phyloP scores from a whole-genome alignment of 2,888 invertebrate species.

The Eurytoma californica region DNA sequence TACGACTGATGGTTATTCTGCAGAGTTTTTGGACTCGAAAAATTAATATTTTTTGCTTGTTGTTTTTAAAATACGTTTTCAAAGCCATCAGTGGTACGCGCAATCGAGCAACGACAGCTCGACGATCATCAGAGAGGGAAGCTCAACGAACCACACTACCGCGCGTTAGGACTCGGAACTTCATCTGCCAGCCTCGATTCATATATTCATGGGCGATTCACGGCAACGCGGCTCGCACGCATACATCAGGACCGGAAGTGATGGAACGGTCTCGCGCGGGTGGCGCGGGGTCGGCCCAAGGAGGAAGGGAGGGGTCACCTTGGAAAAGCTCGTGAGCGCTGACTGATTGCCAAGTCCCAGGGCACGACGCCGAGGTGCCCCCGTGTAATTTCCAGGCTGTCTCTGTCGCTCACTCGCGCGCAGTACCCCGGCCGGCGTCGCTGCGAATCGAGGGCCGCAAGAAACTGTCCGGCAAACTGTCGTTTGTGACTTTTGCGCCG shows the following conservation, averaged over 20 bases:
- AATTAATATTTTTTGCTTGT: too few species aligned
- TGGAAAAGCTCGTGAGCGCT: slow-evolving; percentile 66
- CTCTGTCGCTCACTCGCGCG: slow-evolving; percentile 2
- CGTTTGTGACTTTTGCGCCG: slow-evolving; percentile 44
- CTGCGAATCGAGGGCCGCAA: slow-evolving; percentile 37
- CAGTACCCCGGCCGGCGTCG: too few species aligned
- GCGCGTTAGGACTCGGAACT: neutral
- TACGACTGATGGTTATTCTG: too few species aligned
- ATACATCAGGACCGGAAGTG: slow-evolving; percentile 72
- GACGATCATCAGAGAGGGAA: too few species aligned
- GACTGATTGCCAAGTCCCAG: slow-evolving; percentile 73
- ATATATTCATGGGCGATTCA: slow-evolving; percentile 70
- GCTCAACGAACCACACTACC: neutral
- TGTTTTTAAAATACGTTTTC: too few species aligned
- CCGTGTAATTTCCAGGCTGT: slow-evolving; percentile 42
- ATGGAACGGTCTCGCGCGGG: slow-evolving; percentile 70
- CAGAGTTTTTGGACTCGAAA: too few species aligned
- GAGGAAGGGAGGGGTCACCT: slow-evolving; percentile 62
- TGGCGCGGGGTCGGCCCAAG: slow-evolving; percentile 18
- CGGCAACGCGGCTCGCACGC: slow-evolving; percentile 59
- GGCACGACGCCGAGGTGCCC: slow-evolving; percentile 44
- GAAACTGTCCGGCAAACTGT: slow-evolving; percentile 50
- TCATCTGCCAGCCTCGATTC: slow-evolving; percentile 67
- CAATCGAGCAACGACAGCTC: too few species aligned
- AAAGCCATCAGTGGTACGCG: too few species aligned